Evolutionary conservation across 2,797 vertebrate species (phyloP).

Genomic region (Fundulus diaphanus): DNA sequence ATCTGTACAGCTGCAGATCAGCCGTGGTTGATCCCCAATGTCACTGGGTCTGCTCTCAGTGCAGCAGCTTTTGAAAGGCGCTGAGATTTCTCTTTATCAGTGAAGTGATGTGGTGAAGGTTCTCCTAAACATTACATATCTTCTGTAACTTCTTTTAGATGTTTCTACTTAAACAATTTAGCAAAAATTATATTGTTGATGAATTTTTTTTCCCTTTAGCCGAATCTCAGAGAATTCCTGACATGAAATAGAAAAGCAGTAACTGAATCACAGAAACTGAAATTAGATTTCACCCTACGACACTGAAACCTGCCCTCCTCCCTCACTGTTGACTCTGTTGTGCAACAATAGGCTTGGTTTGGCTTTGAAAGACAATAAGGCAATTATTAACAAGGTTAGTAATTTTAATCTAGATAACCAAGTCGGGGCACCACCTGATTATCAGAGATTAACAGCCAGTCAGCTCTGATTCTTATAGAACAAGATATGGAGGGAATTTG

Average conservation of each 20-base stretch:
- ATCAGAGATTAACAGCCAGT: no score
- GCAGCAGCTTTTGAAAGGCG: slow-evolving; percentile 8
- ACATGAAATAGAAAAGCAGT: not conserved
- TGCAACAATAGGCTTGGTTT: no score
- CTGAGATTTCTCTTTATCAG: slow-evolving; percentile 28
- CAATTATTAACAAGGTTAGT: no score
- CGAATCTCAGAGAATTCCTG: no score
- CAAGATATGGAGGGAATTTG: no score
- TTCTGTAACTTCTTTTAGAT: not conserved
- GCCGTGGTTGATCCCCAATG: slow-evolving; percentile 27
- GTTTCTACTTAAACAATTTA: no score
- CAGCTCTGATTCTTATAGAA: no score
- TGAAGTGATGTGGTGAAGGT: slow-evolving; percentile 5
- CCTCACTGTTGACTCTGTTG: slow-evolving; percentile 4
- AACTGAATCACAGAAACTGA: not conserved
- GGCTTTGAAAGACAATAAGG: no score
- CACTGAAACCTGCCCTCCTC: not conserved
- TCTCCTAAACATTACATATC: not conserved
- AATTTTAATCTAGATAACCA: no score
- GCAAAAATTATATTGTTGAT: no score
- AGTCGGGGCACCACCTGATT: no score
- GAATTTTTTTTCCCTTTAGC: no score
- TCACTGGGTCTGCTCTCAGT: slow-evolving; percentile 9
- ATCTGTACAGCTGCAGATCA: slow-evolving; percentile 38
- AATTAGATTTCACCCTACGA: not conserved